These are phyloP conservation scores for Rhinatrema bivittatum DNA, from an alignment of 2,797 vertebrate genomes.

Conservation along the genomic window DNA sequence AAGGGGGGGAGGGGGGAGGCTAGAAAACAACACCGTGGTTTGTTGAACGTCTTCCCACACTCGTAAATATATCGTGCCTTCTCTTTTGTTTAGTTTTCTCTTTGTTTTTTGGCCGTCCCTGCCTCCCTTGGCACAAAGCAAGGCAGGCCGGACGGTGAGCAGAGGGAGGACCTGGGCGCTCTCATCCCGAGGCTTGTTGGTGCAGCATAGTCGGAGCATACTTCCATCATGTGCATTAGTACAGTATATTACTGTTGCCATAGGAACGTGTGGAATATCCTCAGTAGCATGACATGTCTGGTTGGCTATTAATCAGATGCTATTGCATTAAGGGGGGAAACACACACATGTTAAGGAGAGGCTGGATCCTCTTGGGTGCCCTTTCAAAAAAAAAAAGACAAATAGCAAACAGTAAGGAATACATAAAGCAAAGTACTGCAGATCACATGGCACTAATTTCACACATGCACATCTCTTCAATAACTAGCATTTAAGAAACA, in stretches of 20 bases:
- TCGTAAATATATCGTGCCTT: constrained; percentile 61
- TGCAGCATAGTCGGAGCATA: constrained; percentile 56
- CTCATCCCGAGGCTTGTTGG: background rate
- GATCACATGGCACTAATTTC: constrained; percentile 16
- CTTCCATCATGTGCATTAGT: constrained; percentile 80
- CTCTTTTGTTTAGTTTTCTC: constrained; percentile 44
- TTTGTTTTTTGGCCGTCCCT: constrained; percentile 27
- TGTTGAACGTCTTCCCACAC: constrained; percentile 34
- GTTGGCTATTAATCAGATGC: constrained; percentile 62
- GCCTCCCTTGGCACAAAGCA: constrained; percentile 46
- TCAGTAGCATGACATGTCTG: constrained; percentile 58
- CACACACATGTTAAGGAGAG: constrained; percentile 45
- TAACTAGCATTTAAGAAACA: constrained; percentile 31
- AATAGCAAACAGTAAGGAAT: constrained; percentile 18
- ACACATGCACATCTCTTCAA: constrained; percentile 30
- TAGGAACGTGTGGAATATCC: constrained; percentile 72
- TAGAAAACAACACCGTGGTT: constrained; percentile 23
- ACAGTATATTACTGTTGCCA: constrained; percentile 98
- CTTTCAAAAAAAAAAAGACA: constrained; percentile 19
- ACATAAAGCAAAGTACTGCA: constrained; percentile 26
- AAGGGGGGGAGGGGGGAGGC: constrained; percentile 33
- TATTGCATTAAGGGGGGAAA: constrained; percentile 43
- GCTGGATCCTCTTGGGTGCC: constrained; percentile 76
- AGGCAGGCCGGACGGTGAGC: constrained; percentile 17
- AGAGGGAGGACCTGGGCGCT: constrained; percentile 4